These are phyloP conservation scores for Xiphophorus maculatus DNA, from an alignment of 2,113 vertebrate species.

Conservation along the genomic window DNA sequence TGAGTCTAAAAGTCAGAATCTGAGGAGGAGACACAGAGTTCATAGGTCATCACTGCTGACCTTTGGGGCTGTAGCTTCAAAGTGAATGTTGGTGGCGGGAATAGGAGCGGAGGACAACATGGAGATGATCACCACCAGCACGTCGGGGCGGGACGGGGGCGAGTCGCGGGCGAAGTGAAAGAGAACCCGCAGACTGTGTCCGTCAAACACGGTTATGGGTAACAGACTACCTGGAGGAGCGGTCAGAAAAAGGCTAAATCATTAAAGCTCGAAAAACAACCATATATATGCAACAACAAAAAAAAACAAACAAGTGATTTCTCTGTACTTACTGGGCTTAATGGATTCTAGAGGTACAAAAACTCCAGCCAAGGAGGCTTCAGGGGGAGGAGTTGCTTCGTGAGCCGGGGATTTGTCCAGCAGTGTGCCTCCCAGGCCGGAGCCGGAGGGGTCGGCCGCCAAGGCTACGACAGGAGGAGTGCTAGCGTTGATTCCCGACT, in stretches of 20 bases:
- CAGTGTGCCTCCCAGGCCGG: conserved; percentile 49
- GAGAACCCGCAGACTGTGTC: conserved; percentile 92
- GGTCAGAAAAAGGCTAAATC: too few relatives aligned
- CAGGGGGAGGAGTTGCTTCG: conserved; percentile 61
- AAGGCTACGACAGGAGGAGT: conserved; percentile 54
- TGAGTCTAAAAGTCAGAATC: too few relatives aligned
- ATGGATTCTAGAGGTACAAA: conserved; percentile 96
- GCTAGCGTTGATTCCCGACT: conserved; percentile 64
- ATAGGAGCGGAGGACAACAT: conserved; percentile 94
- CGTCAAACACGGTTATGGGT: conserved; percentile 94
- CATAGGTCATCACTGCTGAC: conserved; percentile 71
- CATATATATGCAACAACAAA: too few relatives aligned
- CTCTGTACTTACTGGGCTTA: conserved; percentile 89
- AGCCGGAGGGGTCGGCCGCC: conserved; percentile 63
- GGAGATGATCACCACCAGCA: conserved; percentile 96
- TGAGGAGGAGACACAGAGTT: neutral
- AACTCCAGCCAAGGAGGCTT: conserved; percentile 86
- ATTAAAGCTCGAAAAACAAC: too few relatives aligned
- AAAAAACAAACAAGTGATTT: neutral
- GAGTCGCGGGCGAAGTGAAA: conserved; percentile 93
- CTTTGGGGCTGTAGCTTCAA: conserved; percentile 92
- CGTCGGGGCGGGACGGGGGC: conserved; percentile 85
- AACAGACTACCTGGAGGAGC: conserved; percentile 87
- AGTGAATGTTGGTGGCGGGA: conserved; percentile 89
- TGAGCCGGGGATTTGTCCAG: conserved; percentile 56